Evolutionary conservation across 2,113 vertebrate genomes (phyloP), one percentile per base, ranked within the genome.

Genomic region (Callaeas wilsoni): DNA sequence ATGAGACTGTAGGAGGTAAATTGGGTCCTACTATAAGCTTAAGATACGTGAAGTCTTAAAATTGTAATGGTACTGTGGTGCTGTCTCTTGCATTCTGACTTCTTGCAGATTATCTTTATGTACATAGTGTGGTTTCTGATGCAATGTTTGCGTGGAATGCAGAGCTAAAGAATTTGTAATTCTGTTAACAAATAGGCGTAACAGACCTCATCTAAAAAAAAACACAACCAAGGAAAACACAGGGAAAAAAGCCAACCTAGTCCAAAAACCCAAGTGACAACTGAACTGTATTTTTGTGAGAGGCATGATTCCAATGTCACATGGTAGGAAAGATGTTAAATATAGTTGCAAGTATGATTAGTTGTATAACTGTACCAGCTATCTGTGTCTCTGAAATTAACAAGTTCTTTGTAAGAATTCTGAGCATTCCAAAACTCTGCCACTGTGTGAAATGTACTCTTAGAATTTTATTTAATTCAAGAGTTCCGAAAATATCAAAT

Each of bases 351-450:
- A 86, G 55, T 57, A 39, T 88, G 88, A 83, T 88, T 90, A 90
- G 83, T 92, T 96, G 90, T 94, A 50, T 95, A 94, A 96, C 88
- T 80, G 83, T 93, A 55, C 86, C 94, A 93, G 79, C 76, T 93
- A 30, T 79, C 62, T 93, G 26, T 75, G 57, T 46, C 53, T 94
- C 65, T 76, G 62, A 90, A 96, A 89, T 88, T 33, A 92, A 23
- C 87, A 87, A 71, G 46, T 85, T 79, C 62, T 91, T 88, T 55
- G 35, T 64, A 85, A 85, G 32, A 89, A 50, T 78, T 78, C 39
- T 91, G 35, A 57, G 30, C 20, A 53, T 76, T 96, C 29, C 76
- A 50, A 89, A 97, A 85, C 93, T 73, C 53, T 55, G n/a, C 64
- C 39, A 7, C 42, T 86, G 2, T 53, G 25, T 64, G 80, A 87